phyloP scores from a whole-genome alignment of 1,140 invertebrate species.

The Microplitis mediator region DNA sequence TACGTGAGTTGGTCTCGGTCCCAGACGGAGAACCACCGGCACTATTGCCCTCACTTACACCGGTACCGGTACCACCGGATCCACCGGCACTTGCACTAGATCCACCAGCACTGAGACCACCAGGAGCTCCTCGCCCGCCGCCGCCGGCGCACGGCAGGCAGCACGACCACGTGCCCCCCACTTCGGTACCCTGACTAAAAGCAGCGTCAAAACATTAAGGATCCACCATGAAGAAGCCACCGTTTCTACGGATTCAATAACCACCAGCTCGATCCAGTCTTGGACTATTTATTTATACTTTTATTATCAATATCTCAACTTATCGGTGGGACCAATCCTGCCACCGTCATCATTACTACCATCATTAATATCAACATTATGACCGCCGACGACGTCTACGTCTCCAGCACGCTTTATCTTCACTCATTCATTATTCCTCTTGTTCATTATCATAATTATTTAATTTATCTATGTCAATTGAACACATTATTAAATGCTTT shows the following conservation, averaged over 20 bases:
- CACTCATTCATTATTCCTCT: constrained; percentile 16
- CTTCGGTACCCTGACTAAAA: constrained; percentile 58
- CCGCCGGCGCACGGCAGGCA: constrained; percentile 64
- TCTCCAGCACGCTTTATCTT: background rate
- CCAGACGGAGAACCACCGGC: background rate
- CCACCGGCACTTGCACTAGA: background rate
- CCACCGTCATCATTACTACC: background rate
- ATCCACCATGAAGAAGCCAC: constrained; percentile 15
- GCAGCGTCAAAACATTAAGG: constrained; percentile 56
- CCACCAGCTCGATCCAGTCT: no score
- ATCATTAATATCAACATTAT: no score
- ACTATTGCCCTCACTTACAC: background rate
- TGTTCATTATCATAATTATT: background rate
- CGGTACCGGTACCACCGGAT: background rate
- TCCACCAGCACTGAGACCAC: constrained; percentile 4
- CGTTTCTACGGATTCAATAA: no score
- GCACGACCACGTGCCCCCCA: constrained; percentile 63
- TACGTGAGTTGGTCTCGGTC: background rate
- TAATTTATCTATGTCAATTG: background rate
- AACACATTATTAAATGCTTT: background rate
- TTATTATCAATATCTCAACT: background rate
- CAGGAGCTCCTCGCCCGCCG: constrained; percentile 57
- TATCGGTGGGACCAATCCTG: background rate
- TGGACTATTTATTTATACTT: background rate
- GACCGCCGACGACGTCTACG: background rate